Conservation (phyloP, 2,113 vertebrate genomes). For the Lathamus discolor region DNA sequence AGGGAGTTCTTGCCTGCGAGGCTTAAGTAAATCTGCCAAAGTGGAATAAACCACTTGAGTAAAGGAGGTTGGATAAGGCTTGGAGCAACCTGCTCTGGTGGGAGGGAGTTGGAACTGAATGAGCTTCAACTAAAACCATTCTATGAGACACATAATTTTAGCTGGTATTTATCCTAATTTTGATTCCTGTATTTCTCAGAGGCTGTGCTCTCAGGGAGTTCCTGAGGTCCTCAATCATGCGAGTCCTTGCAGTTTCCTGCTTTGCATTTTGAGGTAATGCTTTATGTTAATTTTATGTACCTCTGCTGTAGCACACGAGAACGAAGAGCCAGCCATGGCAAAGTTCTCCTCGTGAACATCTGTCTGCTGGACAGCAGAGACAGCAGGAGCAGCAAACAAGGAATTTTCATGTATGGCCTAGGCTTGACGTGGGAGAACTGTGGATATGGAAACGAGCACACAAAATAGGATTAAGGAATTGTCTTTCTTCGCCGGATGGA, state of each 20-base stretch:
- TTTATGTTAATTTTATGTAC: neutral
- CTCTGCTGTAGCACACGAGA: neutral
- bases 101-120: neutral
- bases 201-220: neutral
- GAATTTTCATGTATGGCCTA: neutral
- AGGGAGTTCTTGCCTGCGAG: neutral
- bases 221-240: neutral
- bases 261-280: neutral
- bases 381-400: neutral
- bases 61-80: neutral
- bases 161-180: neutral
- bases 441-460: neutral
- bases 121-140: neutral
- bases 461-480: constrained; percentile 52
- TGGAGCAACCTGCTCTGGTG: neutral
- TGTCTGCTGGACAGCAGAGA: neutral
- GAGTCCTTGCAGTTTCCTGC: neutral
- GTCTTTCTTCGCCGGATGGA: neutral
- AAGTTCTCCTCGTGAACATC: neutral
- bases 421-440: neutral
- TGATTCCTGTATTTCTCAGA: neutral
- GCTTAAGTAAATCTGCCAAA: neutral
- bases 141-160: neutral
- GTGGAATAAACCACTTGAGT: neutral
- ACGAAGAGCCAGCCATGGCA: neutral